phyloP scores from a whole-genome alignment of 1,140 invertebrate species.

The Apocrypta bakeri region DNA sequence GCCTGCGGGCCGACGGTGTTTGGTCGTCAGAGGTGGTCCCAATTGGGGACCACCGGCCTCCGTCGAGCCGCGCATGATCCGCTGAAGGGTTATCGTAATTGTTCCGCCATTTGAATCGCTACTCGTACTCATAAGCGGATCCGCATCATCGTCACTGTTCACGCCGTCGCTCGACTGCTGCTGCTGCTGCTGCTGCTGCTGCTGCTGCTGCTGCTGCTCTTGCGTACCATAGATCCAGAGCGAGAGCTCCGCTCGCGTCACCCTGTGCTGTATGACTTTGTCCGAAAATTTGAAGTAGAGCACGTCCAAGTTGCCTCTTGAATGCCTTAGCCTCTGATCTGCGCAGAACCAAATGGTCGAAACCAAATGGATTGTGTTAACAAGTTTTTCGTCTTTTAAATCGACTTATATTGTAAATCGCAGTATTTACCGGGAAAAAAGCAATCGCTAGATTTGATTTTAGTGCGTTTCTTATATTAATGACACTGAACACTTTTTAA shows the following conservation, averaged over 20 bases:
- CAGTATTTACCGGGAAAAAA: no score
- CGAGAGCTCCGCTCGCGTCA: constrained; percentile 75
- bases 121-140: background rate
- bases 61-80: constrained; percentile 64
- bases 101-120: constrained; percentile 44
- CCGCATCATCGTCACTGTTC: constrained; percentile 33
- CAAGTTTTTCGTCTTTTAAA: no score
- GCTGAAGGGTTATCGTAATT: constrained; percentile 69
- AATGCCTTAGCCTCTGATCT: constrained; percentile 74
- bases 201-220: constrained; percentile 52
- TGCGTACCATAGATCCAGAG: constrained; percentile 72
- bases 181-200: constrained; percentile 53
- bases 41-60: constrained; percentile 61
- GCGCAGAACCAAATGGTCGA: constrained; percentile 35
- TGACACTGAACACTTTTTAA: no score
- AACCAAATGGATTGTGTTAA: no score
- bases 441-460: no score
- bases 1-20: constrained; percentile 65
- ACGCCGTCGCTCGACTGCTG: constrained; percentile 51
- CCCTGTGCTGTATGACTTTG: constrained; percentile 74
- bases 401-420: no score
- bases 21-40: constrained; percentile 68
- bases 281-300: constrained; percentile 78
- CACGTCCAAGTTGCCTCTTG: constrained; percentile 70
- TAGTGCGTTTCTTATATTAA: no score